Evolutionary conservation across 2,888 invertebrate genomes (phyloP).

Genomic region (Ichneumon xanthorius): DNA sequence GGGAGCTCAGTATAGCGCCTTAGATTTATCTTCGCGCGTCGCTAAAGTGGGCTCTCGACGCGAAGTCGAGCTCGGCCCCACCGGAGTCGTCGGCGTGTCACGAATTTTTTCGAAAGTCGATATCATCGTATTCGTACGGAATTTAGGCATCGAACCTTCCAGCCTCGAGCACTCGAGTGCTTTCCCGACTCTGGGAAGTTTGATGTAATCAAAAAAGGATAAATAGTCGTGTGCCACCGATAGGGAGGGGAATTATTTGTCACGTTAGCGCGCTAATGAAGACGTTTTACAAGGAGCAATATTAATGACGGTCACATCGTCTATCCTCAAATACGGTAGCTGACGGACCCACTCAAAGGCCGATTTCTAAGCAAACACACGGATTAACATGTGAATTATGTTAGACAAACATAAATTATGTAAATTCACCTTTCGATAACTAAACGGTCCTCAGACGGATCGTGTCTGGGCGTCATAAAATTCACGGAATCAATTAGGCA

Average conservation of each 20-base stretch:
- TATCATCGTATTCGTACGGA: background rate
- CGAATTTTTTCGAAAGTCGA: slow-evolving; percentile 39
- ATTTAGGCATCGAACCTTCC: slow-evolving; percentile 4
- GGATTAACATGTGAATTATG: background rate
- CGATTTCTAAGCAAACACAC: background rate
- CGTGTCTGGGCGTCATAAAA: background rate
- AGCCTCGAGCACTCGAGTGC: background rate
- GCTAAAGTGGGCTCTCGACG: slow-evolving; percentile 4
- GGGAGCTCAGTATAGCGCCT: background rate
- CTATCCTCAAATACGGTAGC: slow-evolving; percentile 9
- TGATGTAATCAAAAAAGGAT: background rate
- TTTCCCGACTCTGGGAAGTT: slow-evolving; percentile 2
- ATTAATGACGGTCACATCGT: slow-evolving; percentile 49
- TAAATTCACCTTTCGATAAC: background rate
- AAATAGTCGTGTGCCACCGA: background rate
- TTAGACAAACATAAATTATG: background rate
- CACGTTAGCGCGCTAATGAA: slow-evolving; percentile 69
- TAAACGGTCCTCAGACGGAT: background rate
- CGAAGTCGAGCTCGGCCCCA: background rate
- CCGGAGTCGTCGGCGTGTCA: slow-evolving; percentile 18
- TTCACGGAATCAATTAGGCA: background rate
- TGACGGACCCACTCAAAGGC: background rate
- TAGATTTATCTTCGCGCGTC: slow-evolving; percentile 18
- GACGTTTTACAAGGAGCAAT: slow-evolving; percentile 61
- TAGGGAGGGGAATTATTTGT: slow-evolving; percentile 39